Base-by-base conservation (phyloP, 2,888 invertebrate species). In the Heteromurus nitidus region DNA sequence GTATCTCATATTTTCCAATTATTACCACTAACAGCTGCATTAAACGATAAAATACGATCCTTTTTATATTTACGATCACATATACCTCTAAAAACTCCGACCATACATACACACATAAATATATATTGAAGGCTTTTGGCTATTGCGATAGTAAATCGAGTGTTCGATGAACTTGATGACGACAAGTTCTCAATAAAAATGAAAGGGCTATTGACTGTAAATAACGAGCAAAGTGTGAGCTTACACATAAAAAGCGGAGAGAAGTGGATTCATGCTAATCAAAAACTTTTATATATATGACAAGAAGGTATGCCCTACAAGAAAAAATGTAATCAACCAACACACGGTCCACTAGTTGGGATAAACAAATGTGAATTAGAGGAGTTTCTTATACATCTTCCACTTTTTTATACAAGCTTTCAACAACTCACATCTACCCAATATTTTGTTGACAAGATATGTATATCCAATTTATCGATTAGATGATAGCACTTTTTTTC, bases 381-480 rank as follows among this genome's bases (percentile, higher is more conserved):
- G n/a, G n/a, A n/a, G n/a, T n/a, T n/a, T n/a, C n/a, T n/a, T n/a
- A n/a, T n/a, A n/a, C n/a, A n/a, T n/a, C n/a, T n/a, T n/a, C n/a
- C n/a, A n/a, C n/a, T n/a, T n/a, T n/a, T n/a, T n/a, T n/a, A n/a
- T n/a, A n/a, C n/a, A n/a, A n/a, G 30, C 44, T 73, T 62, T 73
- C 73, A 73, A 13, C 73, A 47, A 47, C 50, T 30, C 22, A 42
- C 62, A 47, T 50, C n/a, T n/a, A n/a, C n/a, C 13, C 44, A 31
- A 31, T 16, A 55, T 22, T n/a, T 16, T 47, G 47, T 22, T 55
- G 36, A 36, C 13, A 13, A 13, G 36, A 36, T 36, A 20, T 26
- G 50, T 67, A 9, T n/a, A 64, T n/a, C 74, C 82, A 85, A 85
- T 84, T 85, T 85, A 85, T 85, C 77, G 85, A 85, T 82, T 76